phyloP scores from a whole-genome alignment of 2,888 invertebrate genomes.

The Hipparchia semele region DNA sequence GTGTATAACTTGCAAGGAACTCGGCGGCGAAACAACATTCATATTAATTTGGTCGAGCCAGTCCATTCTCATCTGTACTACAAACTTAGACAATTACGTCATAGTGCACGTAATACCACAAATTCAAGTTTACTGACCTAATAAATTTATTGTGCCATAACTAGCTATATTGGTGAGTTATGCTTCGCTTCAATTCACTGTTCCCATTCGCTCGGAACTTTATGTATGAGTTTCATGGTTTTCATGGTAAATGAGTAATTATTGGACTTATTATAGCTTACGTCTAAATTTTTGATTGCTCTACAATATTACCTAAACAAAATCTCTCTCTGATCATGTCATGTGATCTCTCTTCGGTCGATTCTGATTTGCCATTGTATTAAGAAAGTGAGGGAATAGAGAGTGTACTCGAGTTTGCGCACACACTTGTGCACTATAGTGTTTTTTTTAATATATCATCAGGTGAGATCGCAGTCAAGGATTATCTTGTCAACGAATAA shows the following conservation, averaged over 20 bases:
- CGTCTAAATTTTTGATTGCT: background rate
- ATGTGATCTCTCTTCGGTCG: no score
- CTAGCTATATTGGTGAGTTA: conserved; percentile 73
- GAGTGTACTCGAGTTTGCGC: no score
- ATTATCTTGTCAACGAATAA: no score
- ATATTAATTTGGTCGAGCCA: conserved; percentile 43
- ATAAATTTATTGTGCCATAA: conserved; percentile 78
- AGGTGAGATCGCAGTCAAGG: no score
- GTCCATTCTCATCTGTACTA: conserved; percentile 45
- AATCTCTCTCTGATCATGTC: no score
- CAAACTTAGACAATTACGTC: conserved; percentile 51
- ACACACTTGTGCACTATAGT: no score
- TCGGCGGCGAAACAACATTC: conserved; percentile 38
- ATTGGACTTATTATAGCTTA: background rate
- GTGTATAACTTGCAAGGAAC: conserved; percentile 36
- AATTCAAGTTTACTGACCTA: conserved; percentile 75
- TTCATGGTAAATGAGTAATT: conserved; percentile 1
- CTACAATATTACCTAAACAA: background rate
- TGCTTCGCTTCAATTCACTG: conserved; percentile 49
- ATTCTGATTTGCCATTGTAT: no score
- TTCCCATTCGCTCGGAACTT: conserved; percentile 50
- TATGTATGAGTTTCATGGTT: conserved; percentile 4
- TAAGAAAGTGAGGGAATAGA: no score
- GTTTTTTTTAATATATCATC: no score
- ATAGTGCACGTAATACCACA: conserved; percentile 58